phyloP scores from a whole-genome alignment of 2,888 invertebrate genomes.

The Drosophila nr. perissopoda region DNA sequence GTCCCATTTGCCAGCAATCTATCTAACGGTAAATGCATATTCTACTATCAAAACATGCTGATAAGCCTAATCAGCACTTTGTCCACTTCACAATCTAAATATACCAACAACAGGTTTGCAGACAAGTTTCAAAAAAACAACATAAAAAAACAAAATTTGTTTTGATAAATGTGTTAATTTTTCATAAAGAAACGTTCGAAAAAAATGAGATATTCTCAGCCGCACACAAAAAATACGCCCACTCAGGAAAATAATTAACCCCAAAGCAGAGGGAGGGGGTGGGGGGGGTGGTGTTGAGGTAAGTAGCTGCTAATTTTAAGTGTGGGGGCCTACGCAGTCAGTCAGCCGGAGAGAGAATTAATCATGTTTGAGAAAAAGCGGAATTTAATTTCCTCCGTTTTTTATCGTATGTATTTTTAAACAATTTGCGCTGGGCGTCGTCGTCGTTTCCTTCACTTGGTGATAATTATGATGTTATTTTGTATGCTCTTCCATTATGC shows the following conservation, averaged over 20 bases:
- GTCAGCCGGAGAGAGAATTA: not conserved
- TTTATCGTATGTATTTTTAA: not conserved
- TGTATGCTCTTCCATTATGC: slow-evolving; percentile 13
- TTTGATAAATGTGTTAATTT: slow-evolving; percentile 6
- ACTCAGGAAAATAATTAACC: not conserved
- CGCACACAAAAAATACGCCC: slow-evolving; percentile 9
- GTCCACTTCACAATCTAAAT: not conserved
- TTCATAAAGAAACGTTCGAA: not conserved
- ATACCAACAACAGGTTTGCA: not conserved
- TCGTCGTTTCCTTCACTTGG: not conserved
- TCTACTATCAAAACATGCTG: slow-evolving; percentile 8
- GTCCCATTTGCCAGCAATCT: not conserved
- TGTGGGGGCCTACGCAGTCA: not conserved
- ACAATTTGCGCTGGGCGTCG: not conserved
- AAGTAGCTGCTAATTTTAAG: not conserved
- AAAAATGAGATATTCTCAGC: not conserved
- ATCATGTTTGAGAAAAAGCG: not conserved
- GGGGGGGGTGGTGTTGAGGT: not conserved
- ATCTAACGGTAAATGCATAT: not conserved
- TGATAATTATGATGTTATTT: slow-evolving; percentile 7
- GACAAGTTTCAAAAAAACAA: not conserved
- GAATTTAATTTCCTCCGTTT: not conserved
- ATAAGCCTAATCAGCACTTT: slow-evolving; percentile 25
- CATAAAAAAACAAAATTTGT: not conserved
- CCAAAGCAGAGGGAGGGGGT: not conserved